Conservation (phyloP, 1,140 invertebrate genomes). For the Monochamus saltuarius region DNA sequence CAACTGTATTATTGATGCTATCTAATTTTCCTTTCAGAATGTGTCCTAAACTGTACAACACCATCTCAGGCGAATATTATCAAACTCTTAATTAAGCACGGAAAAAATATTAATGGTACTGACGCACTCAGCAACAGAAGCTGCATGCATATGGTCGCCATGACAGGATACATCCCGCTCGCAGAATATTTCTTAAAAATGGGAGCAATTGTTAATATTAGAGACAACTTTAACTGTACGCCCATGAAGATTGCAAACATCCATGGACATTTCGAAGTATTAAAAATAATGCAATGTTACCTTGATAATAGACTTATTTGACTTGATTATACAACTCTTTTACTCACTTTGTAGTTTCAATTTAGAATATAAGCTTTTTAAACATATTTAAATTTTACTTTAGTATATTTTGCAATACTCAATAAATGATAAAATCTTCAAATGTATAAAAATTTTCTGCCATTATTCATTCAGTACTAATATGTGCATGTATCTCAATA, state of each 20-base stretch:
- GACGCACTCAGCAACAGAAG: not conserved
- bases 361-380: too few relatives aligned
- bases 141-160: conserved; percentile 11
- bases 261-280: conserved; percentile 3
- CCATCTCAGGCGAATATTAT: not conserved
- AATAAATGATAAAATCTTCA: too few relatives aligned
- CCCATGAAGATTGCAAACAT: not conserved
- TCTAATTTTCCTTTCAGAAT: not conserved
- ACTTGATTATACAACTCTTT: not conserved
- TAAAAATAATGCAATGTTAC: conserved; percentile 3
- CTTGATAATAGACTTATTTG: not conserved
- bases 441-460: too few relatives aligned
- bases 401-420: too few relatives aligned
- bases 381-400: too few relatives aligned
- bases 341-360: too few relatives aligned
- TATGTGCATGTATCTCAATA: too few relatives aligned
- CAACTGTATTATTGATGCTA: too few relatives aligned
- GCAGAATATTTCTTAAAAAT: conserved; percentile 10
- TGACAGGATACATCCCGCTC: conserved; percentile 9
- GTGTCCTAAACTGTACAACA: not conserved
- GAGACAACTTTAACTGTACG: not conserved
- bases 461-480: too few relatives aligned
- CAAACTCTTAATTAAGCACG: not conserved
- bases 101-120: conserved; percentile 1
- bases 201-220: conserved; percentile 7